Percentiles rank a stretch among this genome's conserved stretches.
phyloP scores from a whole-genome alignment of 2,888 invertebrate genomes.

The Choreutis nemorana region DNA sequence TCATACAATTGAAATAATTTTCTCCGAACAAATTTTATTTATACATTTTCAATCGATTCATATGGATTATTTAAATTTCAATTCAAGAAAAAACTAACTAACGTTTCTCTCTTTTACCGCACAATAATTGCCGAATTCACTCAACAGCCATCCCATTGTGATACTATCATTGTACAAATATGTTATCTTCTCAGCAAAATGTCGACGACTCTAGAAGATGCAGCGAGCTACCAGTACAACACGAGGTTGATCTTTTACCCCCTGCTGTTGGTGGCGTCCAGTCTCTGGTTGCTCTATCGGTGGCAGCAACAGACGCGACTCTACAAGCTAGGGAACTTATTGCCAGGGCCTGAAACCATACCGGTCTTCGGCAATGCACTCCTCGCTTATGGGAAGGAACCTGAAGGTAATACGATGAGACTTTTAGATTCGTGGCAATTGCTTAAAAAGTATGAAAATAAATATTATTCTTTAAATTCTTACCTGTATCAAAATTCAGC shows the following conservation, averaged over 20 bases:
- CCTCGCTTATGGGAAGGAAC: constrained; percentile 67
- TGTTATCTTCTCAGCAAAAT: too few relatives aligned
- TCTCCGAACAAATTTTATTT: too few relatives aligned
- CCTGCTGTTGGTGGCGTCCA: constrained; percentile 28
- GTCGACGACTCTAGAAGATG: constrained; percentile 18
- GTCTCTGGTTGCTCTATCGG: constrained; percentile 39
- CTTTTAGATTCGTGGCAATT: neutral
- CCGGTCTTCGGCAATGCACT: constrained; percentile 78
- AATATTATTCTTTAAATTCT: neutral
- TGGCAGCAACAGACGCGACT: constrained; percentile 60
- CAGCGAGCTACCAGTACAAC: constrained; percentile 11
- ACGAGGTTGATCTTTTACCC: constrained; percentile 31
- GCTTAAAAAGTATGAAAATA: neutral
- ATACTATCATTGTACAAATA: too few relatives aligned
- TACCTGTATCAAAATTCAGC: neutral
- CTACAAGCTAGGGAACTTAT: constrained; percentile 68
- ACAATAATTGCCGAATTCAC: too few relatives aligned
- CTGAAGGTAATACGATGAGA: constrained; percentile 64
- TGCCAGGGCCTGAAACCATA: constrained; percentile 72
- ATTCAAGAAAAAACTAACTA: too few relatives aligned
- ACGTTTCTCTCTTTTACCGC: too few relatives aligned
- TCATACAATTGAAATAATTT: too few relatives aligned
- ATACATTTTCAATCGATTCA: too few relatives aligned
- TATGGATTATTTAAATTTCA: too few relatives aligned
- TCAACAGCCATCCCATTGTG: too few relatives aligned